Evolutionary conservation across 2,888 invertebrate species (phyloP), one percentile per base, ranked within the genome.

Genomic region (Antitype chi): DNA sequence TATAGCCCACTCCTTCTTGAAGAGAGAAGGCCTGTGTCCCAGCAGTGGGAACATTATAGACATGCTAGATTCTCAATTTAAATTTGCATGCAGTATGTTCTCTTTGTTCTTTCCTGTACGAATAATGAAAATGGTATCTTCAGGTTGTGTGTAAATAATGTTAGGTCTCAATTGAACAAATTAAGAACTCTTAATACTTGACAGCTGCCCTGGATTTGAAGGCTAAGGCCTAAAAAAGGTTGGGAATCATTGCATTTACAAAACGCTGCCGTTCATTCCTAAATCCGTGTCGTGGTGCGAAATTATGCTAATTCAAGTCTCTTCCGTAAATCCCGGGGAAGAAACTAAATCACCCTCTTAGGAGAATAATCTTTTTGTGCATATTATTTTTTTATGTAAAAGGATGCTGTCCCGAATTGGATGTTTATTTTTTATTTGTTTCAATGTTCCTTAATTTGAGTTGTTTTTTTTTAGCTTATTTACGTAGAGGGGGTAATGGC

Each of bases 271-370:
- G 69, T 83, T 76, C 63, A 74, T 82, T 76, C 78, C 72, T 78
- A 82, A 80, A 85, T 81, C 79, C 82, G 77, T 81, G 85, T 74
- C 86, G 78, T 67, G 86, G 75, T 87, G 86, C 81, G 85, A 82
- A 88, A 90, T 92, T 92, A 92, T 92, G 92, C 81, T 90, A 92
- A 93, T 92, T 76, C 74, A 77, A 86, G 66, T 84, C 87, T 87
- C 88, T 81, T 89, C 85, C 84, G 80, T 83, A 86, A 89, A 78
- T 77, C 70, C 62, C 28, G 52, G 66, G 38, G 78, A 75, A 84
- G 78, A 81, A 70, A 74, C 78, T 80, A 78, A 81, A 85, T 85
- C 80, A 76, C 73, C 64, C 74, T 70, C 57, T 81, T 82, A 79
- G 25, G 70, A 72, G 74, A 77, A 76, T 73, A 73, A 72, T 66